Percentiles rank a stretch among this genome's conserved stretches.
These are phyloP conservation scores for Gymnarchus niloticus DNA, from an alignment of 2,113 vertebrate species.

Conservation along the genomic window DNA sequence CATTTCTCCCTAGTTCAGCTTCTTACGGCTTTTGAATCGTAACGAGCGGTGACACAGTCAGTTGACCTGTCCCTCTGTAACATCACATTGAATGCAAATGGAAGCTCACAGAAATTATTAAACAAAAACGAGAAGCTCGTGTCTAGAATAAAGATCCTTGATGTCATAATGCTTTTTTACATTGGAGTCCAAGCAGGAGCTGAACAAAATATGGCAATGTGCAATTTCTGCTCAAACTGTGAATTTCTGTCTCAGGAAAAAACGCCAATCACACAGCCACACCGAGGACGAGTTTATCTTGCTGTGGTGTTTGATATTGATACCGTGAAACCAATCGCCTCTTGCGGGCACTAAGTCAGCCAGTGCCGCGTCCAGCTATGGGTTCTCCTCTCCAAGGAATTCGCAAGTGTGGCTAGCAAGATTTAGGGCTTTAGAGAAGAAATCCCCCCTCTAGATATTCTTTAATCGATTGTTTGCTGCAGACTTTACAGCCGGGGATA, in stretches of 20 bases:
- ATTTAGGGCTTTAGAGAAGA: not conserved
- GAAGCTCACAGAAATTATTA: slow-evolving; percentile 66
- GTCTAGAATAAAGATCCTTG: slow-evolving; percentile 78
- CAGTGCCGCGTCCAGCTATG: not conserved
- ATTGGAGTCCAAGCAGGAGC: slow-evolving; percentile 74
- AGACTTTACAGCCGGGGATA: not conserved
- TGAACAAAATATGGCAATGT: slow-evolving; percentile 71
- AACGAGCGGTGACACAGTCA: slow-evolving; percentile 37
- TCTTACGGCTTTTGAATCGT: slow-evolving; percentile 35
- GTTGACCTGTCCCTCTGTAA: slow-evolving; percentile 42
- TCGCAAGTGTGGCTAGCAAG: not conserved
- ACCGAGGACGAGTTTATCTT: slow-evolving; percentile 37
- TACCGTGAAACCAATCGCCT: slow-evolving; percentile 23
- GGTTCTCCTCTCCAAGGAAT: not conserved
- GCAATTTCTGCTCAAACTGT: slow-evolving; percentile 70
- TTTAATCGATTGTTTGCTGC: not conserved
- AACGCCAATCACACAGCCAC: slow-evolving; percentile 52
- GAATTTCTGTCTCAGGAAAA: slow-evolving; percentile 55
- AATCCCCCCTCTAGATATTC: not conserved
- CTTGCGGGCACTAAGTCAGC: not conserved
- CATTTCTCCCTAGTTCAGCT: slow-evolving; percentile 48
- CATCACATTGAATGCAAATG: slow-evolving; percentile 31
- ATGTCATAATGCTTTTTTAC: slow-evolving; percentile 85
- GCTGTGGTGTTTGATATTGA: slow-evolving; percentile 46
- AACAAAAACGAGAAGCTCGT: slow-evolving; percentile 86